Evolutionary conservation across 2,888 invertebrate species (phyloP).

Genomic region (Thymelicus lineola): DNA sequence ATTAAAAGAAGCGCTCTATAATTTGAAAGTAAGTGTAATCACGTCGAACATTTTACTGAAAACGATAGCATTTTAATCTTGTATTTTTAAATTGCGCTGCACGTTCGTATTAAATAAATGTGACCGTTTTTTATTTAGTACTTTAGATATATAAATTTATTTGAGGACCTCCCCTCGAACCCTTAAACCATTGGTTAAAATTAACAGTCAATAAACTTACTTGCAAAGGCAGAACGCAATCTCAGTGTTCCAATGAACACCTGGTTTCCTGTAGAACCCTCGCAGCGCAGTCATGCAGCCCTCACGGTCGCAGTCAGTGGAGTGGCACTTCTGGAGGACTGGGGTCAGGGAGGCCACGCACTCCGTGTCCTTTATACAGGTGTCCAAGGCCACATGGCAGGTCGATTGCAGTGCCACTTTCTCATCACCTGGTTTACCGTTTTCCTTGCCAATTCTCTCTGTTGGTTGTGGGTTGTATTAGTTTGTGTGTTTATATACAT

Average conservation of each 20-base stretch:
- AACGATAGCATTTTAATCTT: conserved; percentile 26
- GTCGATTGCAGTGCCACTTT: conserved; percentile 91
- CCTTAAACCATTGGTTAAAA: too few species aligned
- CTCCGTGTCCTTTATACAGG: conserved; percentile 92
- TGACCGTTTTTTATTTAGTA: not conserved
- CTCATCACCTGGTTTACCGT: conserved; percentile 83
- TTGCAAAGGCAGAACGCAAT: conserved; percentile 97
- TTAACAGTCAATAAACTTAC: conserved; percentile 80
- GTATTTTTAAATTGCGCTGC: conserved; percentile 17
- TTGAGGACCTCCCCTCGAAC: too few species aligned
- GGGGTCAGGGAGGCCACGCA: conserved; percentile 92
- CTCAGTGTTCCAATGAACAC: conserved; percentile 93
- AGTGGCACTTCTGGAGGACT: conserved; percentile 93
- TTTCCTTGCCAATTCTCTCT: conserved; percentile 83
- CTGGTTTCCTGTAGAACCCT: conserved; percentile 93
- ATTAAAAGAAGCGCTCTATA: conserved; percentile 27
- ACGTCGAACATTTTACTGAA: conserved; percentile 22
- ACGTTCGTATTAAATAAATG: conserved; percentile 1
- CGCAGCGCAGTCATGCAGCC: conserved; percentile 95
- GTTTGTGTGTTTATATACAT: conserved; percentile 16
- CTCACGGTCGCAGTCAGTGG: conserved; percentile 90
- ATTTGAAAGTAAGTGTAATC: conserved; percentile 27
- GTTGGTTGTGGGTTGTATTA: conserved; percentile 59
- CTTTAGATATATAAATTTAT: not conserved
- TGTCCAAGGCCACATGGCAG: conserved; percentile 93